Conservation (phyloP, 2,113 vertebrate genomes). For the Macroglossus sobrinus region DNA sequence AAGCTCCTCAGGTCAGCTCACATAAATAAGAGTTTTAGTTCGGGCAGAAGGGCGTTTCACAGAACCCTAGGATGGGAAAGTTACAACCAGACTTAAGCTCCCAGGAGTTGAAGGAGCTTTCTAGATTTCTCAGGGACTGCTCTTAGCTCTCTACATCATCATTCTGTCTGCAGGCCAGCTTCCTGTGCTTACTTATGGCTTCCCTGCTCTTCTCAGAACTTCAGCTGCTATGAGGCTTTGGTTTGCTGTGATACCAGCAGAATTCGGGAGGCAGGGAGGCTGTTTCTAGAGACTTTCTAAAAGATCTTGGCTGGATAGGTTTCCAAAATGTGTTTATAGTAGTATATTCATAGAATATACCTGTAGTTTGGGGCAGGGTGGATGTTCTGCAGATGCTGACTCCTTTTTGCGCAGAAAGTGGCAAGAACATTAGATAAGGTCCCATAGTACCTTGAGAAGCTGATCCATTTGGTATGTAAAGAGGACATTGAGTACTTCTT, state of each 20-base stretch:
- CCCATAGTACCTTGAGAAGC: background rate
- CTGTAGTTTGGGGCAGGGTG: background rate
- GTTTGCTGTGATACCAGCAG: background rate
- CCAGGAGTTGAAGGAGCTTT: background rate
- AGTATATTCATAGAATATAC: background rate
- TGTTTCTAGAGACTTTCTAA: background rate
- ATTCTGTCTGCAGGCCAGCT: background rate
- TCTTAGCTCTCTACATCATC: background rate
- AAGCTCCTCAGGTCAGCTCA: constrained; percentile 3
- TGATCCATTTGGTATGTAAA: background rate
- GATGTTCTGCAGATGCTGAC: background rate
- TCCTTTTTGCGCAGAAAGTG: background rate
- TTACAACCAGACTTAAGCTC: background rate
- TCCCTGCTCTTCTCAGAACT: background rate
- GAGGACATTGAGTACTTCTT: background rate
- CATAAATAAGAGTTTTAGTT: background rate
- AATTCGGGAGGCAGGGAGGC: background rate
- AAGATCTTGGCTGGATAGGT: background rate
- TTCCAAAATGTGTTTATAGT: background rate
- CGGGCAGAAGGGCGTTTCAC: background rate
- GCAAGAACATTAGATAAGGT: background rate
- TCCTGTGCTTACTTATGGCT: background rate
- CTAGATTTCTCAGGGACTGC: background rate
- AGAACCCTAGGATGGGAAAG: background rate
- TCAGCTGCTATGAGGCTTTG: background rate